Base-by-base conservation (phyloP, 2,888 invertebrate species). In the Apamea sordens region DNA sequence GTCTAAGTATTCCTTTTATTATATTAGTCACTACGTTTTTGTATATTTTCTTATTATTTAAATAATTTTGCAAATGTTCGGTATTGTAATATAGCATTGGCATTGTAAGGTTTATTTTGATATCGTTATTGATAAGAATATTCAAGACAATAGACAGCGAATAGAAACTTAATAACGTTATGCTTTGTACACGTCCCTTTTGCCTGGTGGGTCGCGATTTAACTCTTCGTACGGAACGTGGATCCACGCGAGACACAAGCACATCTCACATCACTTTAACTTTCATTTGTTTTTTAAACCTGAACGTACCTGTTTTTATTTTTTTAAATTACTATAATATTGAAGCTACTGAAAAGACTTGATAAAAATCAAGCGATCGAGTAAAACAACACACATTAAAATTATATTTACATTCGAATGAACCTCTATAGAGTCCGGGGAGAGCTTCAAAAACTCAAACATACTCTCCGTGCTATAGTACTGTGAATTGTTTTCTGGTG, bases 1-100 rank as follows among this genome's bases (percentile, higher is more conserved):
- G n/a, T n/a, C n/a, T n/a, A n/a, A 11, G n/a, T 59, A 69, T 89
- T 80, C 74, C 68, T 76, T 73, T 77, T 59, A 77, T 84, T 88
- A 83, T 63, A 75, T 85, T 85, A 84, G 80, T 88, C 80, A 74
- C 36, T 80, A 73, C 15, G 8, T 72, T 71, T 77, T 70, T 77
- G 41, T 82, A 74, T 81, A 68, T 74, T 68, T 79, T 76, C 61
- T 71, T 80, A 69, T 73, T 67, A 47, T 80, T 75, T 10, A 67
- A 84, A 82, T 83, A 13, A 61, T 65, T 79, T 80, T 75, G 59
- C 71, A 67, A 75, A 78, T 74, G 50, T 50, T 76, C 80, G 73
- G 56, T 81, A 76, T 76, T 86, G 72, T 77, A 86, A 68, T 68
- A 56, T 77, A 71, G 65, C 59, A 56, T 73, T 61, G n/a, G 36